phyloP scores from a whole-genome alignment of 1,140 invertebrate genomes.

The Notospermus geniculatus region DNA sequence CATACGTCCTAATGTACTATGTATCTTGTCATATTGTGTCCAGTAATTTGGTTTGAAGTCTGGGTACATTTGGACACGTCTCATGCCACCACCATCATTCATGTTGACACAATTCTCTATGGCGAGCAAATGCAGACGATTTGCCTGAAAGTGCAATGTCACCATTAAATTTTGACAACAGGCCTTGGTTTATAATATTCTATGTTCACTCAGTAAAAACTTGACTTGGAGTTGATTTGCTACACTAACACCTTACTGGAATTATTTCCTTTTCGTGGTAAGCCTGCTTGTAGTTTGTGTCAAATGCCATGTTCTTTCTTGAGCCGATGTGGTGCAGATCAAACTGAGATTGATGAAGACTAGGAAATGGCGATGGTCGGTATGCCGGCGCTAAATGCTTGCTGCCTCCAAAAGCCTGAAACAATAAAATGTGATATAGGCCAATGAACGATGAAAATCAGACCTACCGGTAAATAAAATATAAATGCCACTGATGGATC shows the following conservation, averaged over 20 bases:
- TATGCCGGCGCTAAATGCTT: constrained; percentile 26
- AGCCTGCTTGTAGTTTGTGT: constrained; percentile 28
- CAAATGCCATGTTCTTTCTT: constrained; percentile 18
- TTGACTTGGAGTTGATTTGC: neutral
- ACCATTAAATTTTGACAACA: neutral
- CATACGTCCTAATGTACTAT: constrained; percentile 35
- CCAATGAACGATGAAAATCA: too few species aligned
- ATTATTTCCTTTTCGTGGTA: constrained; percentile 31
- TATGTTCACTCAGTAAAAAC: too few species aligned
- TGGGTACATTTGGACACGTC: constrained; percentile 23
- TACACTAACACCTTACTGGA: constrained; percentile 22
- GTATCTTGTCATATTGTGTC: constrained; percentile 40
- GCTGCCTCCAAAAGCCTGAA: constrained; percentile 37
- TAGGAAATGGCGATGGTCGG: constrained; percentile 25
- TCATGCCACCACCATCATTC: constrained; percentile 31
- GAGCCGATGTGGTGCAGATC: constrained; percentile 17
- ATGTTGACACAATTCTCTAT: constrained; percentile 34
- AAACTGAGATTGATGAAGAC: constrained; percentile 36
- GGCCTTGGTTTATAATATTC: too few species aligned
- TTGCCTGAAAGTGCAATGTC: constrained; percentile 26
- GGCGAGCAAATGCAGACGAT: constrained; percentile 32
- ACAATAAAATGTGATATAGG: too few species aligned
- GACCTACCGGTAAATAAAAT: too few species aligned
- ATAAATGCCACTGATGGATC: too few species aligned
- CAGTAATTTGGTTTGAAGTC: constrained; percentile 28